Base-by-base conservation (phyloP, 2,113 vertebrate species). In the Turdus rufiventris region DNA sequence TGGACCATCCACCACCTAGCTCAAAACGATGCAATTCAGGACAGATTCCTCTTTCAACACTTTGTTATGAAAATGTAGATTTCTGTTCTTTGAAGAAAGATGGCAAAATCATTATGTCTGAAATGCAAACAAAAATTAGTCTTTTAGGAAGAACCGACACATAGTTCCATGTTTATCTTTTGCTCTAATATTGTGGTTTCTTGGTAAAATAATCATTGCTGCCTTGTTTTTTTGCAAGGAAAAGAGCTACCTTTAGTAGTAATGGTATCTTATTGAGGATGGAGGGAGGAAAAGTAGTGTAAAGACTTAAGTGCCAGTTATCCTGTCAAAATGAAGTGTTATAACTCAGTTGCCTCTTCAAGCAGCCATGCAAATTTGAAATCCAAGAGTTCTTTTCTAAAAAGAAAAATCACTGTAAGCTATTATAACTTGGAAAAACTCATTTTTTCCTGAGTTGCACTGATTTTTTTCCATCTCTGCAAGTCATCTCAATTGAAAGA, bases 71-170 rank as follows among this genome's bases (percentile, higher is more conserved):
- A 96, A 97, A 91, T 19, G 19, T 92, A 96, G 81, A 81, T 93
- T 96, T 96, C 34, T 93, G 50, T 94, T 96, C 86, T 96, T 97
- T 95, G 95, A 97, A 97, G 93, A 67, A 96, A 95, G 92, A 86
- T 95, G 95, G 89, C 90, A 96, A 97, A 93, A 78, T 73, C 62
- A 71, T 97, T 96, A 91, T 66, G 45, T 51, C 80, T 21, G 11
- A 56, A 94, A 71, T 89, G 76, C 83, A 97, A 50, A 62, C 20
- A 88, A 93, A 96, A 94, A 73, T 71, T 54, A 96, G 74, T 91
- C 77, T 91, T 96, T 75, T 9, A 40, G 81, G 68, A 79, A 81
- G 87, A 88, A 42, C 51, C 88, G 65, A 57, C 62, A 66, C 65
- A 79, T 29, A 10, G 19, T 88, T 95, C 79, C 73, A 63, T 62